These are phyloP conservation scores for Zelleria hepariella DNA, from an alignment of 2,888 invertebrate genomes.

Conservation along the genomic window DNA sequence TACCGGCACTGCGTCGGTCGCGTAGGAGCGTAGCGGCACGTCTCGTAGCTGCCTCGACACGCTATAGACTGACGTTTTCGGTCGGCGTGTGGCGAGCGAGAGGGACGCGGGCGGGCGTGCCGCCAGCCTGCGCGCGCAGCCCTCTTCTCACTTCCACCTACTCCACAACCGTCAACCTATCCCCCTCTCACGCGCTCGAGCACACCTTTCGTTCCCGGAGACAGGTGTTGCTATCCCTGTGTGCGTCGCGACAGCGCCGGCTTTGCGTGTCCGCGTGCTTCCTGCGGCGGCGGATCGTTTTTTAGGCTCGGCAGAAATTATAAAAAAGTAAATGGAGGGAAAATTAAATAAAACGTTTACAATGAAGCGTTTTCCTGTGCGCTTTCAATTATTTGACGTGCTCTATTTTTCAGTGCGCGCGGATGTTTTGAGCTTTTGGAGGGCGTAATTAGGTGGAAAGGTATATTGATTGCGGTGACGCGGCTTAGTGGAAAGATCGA, in stretches of 20 bases:
- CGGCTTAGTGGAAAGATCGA: slow-evolving; percentile 68
- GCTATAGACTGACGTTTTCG: slow-evolving; percentile 68
- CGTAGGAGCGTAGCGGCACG: slow-evolving; percentile 60
- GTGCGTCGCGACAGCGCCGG: slow-evolving; percentile 53
- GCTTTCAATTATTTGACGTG: slow-evolving; percentile 66
- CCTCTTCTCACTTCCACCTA: slow-evolving; percentile 42
- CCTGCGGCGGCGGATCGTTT: slow-evolving; percentile 70
- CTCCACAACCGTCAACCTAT: slow-evolving; percentile 32
- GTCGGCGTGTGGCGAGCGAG: slow-evolving; percentile 35
- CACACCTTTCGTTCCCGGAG: slow-evolving; percentile 69
- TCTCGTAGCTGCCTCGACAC: slow-evolving; percentile 60
- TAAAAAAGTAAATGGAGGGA: slow-evolving; percentile 72
- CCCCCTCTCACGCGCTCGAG: slow-evolving; percentile 49
- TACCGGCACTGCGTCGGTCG: slow-evolving; percentile 69
- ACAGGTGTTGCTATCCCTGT: slow-evolving; percentile 65
- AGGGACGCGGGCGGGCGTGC: slow-evolving; percentile 69
- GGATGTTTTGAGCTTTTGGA: slow-evolving; percentile 61
- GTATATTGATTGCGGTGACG: slow-evolving; percentile 72
- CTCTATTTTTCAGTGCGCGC: slow-evolving; percentile 57
- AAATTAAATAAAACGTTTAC: slow-evolving; percentile 72
- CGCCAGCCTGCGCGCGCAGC: slow-evolving; percentile 61
- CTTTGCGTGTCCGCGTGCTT: slow-evolving; percentile 54
- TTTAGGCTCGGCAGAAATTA: slow-evolving; percentile 70
- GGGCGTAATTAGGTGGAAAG: slow-evolving; percentile 71
- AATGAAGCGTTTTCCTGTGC: slow-evolving; percentile 71